phyloP scores from a whole-genome alignment of 2,113 vertebrate species.

The Jaculus jaculus region DNA sequence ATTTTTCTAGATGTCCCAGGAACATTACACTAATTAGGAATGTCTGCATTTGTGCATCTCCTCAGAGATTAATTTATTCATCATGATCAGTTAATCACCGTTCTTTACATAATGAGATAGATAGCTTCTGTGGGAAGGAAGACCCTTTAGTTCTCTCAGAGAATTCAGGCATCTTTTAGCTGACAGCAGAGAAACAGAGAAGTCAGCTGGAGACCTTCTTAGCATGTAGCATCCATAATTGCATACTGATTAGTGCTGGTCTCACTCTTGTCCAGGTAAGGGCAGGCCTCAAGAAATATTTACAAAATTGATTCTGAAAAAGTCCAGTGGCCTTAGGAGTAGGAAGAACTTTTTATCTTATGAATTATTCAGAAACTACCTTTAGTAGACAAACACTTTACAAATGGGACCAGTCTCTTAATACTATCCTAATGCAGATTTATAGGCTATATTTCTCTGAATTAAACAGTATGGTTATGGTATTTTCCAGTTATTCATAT shows the following conservation, averaged over 20 bases:
- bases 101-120: slow-evolving; percentile 86
- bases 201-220: slow-evolving; percentile 44
- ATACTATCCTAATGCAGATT: not conserved
- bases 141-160: slow-evolving; percentile 80
- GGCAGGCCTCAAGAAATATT: slow-evolving; percentile 49
- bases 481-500: not conserved
- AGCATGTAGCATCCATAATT: not conserved
- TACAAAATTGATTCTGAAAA: not conserved
- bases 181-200: slow-evolving; percentile 56
- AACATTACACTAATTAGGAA: slow-evolving; percentile 87
- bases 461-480: not conserved
- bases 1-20: slow-evolving; percentile 83
- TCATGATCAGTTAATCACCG: slow-evolving; percentile 89
- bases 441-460: slow-evolving; percentile 28
- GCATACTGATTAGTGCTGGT: slow-evolving; percentile 53
- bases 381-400: slow-evolving; percentile 28
- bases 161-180: slow-evolving; percentile 66
- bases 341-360: slow-evolving; percentile 27
- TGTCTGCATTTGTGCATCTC: slow-evolving; percentile 87
- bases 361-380: slow-evolving; percentile 46
- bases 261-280: not conserved
- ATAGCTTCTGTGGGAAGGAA: slow-evolving; percentile 80
- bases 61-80: slow-evolving; percentile 89
- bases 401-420: not conserved
- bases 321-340: slow-evolving; percentile 5